phyloP scores from a whole-genome alignment of 2,797 vertebrate species.

The Melanotaenia parkinsoni region DNA sequence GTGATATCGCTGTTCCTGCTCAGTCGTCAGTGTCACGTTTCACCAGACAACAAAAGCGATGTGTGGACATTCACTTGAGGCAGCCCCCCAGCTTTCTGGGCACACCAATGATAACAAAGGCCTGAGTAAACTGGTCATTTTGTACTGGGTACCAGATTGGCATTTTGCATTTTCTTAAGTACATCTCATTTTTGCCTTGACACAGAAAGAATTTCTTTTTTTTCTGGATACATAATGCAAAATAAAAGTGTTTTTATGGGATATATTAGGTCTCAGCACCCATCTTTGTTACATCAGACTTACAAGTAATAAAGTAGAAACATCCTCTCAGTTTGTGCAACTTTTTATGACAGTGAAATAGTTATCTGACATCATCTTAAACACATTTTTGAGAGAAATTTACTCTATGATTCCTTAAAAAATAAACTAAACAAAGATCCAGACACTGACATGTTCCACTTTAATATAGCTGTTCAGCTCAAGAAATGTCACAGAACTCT shows the following conservation, averaged over 20 bases:
- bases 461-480: neutral
- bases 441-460: slow-evolving; percentile 1
- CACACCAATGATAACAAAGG: slow-evolving; percentile 49
- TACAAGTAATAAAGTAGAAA: neutral
- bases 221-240: neutral
- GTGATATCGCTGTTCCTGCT: slow-evolving; percentile 45
- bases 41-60: slow-evolving; percentile 57
- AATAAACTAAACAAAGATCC: neutral
- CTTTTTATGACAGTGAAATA: too few relatives aligned
- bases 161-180: slow-evolving; percentile 39
- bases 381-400: neutral
- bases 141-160: slow-evolving; percentile 44
- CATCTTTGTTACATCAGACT: neutral
- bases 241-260: too few relatives aligned
- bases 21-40: slow-evolving; percentile 64
- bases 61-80: slow-evolving; percentile 52
- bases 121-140: slow-evolving; percentile 54
- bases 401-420: neutral
- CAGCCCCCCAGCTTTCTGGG: slow-evolving; percentile 26
- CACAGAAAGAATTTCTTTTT: slow-evolving; percentile 23
- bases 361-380: neutral
- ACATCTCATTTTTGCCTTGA: slow-evolving; percentile 31
- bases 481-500: slow-evolving; percentile 5
- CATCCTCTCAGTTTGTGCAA: too few relatives aligned
- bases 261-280: too few relatives aligned